A percentile compares a stretch with the other conserved stretches of the same genome.
Evolutionary conservation across 2,888 invertebrate species (phyloP).

Genomic region (Danaus chrysippus): DNA sequence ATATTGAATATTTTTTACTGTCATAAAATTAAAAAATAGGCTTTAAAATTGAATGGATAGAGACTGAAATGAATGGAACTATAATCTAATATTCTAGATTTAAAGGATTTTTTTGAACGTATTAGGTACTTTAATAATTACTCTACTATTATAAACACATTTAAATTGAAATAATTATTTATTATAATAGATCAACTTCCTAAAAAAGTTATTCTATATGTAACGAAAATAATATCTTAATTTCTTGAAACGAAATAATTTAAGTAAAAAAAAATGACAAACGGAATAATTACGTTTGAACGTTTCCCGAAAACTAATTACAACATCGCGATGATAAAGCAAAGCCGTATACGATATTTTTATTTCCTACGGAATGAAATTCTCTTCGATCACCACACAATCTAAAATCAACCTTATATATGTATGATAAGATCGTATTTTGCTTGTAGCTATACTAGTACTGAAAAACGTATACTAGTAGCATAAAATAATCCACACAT

Average conservation of each 20-base stretch:
- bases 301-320: conserved; percentile 76
- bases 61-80: too few relatives aligned
- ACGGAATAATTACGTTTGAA: conserved; percentile 56
- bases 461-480: conserved; percentile 60
- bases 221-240: too few relatives aligned
- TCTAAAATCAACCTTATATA: conserved; percentile 34
- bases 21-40: too few relatives aligned
- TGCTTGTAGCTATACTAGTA: conserved; percentile 21
- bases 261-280: conserved; percentile 11
- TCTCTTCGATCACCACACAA: conserved; percentile 38
- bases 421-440: conserved; percentile 22
- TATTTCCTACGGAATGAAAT: conserved; percentile 76
- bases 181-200: too few relatives aligned
- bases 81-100: too few relatives aligned
- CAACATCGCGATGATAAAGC: conserved; percentile 76
- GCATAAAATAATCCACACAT: conserved; percentile 73
- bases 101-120: too few relatives aligned
- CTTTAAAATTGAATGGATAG: too few relatives aligned
- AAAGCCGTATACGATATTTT: conserved; percentile 78
- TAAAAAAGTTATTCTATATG: too few relatives aligned
- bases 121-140: too few relatives aligned
- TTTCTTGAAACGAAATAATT: background rate
- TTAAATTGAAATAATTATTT: too few relatives aligned
- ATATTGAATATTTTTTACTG: too few relatives aligned
- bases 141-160: too few relatives aligned